A percentile compares a stretch with the other conserved stretches of the same genome.
Evolutionary conservation across 2,113 vertebrate genomes (phyloP).

Genomic region (Nothobranchius furzeri): DNA sequence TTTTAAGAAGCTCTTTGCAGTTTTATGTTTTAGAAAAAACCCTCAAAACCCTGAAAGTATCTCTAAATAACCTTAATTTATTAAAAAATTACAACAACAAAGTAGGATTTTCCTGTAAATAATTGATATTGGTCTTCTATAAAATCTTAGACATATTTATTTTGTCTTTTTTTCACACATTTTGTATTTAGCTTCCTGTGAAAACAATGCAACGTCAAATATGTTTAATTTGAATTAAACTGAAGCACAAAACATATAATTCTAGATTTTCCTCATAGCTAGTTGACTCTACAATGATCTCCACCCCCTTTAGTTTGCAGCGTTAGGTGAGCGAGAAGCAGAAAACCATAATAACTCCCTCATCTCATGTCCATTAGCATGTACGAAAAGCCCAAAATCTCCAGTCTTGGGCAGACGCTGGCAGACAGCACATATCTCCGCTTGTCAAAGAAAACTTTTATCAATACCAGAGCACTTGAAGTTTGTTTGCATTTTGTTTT

Average conservation of each 20-base stretch:
- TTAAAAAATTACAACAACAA: too few species aligned
- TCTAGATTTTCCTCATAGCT: slow-evolving; percentile 13
- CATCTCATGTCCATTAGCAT: slow-evolving; percentile 73
- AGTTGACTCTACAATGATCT: slow-evolving; percentile 13
- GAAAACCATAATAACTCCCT: slow-evolving; percentile 61
- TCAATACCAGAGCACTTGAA: slow-evolving; percentile 84
- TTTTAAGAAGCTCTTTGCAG: too few species aligned
- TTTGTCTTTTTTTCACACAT: too few species aligned
- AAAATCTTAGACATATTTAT: too few species aligned
- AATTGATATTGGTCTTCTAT: too few species aligned
- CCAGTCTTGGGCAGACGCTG: slow-evolving; percentile 64
- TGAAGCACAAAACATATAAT: slow-evolving; percentile 18
- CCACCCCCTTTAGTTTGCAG: slow-evolving; percentile 29
- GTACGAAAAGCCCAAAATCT: slow-evolving; percentile 62
- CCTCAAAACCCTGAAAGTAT: too few species aligned
- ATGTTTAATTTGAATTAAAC: slow-evolving; percentile 4
- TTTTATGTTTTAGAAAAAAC: too few species aligned
- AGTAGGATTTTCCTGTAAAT: too few species aligned
- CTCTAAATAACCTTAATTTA: too few species aligned
- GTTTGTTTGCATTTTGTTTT: slow-evolving; percentile 88
- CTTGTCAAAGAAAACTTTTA: slow-evolving; percentile 84
- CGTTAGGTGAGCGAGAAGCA: slow-evolving; percentile 25
- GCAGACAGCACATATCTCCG: slow-evolving; percentile 71
- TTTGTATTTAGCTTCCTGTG: too few species aligned
- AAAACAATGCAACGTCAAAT: not conserved